Percentiles rank a stretch among this genome's conserved stretches.
These are phyloP conservation scores for Gopherus evgoodei DNA, from an alignment of 2,113 vertebrate genomes.

Conservation along the genomic window DNA sequence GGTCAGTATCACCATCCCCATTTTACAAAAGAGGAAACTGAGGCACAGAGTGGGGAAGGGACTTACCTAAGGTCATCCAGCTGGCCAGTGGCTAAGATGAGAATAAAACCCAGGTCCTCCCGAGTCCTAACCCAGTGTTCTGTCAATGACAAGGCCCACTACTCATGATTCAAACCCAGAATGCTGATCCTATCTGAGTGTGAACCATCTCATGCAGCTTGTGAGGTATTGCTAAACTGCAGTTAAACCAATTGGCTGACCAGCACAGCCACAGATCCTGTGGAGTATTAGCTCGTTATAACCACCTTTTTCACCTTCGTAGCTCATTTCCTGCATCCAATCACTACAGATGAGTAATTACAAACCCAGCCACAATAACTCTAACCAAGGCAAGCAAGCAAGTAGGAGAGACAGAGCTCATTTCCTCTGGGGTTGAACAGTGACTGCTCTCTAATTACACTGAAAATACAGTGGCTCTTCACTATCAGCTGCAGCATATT, in stretches of 20 bases:
- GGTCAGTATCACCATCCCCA: not conserved
- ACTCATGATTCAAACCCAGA: not conserved
- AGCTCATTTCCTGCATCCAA: not conserved
- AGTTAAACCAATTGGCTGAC: not conserved
- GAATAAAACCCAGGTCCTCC: not conserved
- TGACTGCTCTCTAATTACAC: not conserved
- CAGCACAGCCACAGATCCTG: not conserved
- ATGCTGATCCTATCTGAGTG: not conserved
- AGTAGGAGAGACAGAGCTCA: not conserved
- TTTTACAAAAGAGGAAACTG: not conserved
- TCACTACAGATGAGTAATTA: not conserved
- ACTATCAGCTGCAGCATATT: not conserved
- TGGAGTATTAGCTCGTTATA: not conserved
- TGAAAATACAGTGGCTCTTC: not conserved
- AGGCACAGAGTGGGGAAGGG: not conserved
- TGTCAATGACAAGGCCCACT: not conserved
- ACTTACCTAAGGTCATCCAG: not conserved
- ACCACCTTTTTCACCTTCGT: not conserved
- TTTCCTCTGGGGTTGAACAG: not conserved
- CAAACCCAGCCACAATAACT: not conserved
- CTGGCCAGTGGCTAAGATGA: not conserved
- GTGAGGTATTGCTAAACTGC: not conserved
- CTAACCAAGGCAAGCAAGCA: not conserved
- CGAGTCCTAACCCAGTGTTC: not conserved
- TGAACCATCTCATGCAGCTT: not conserved